Evolutionary conservation across 2,113 vertebrate species (phyloP).

Genomic region (Camarhynchus parvulus): DNA sequence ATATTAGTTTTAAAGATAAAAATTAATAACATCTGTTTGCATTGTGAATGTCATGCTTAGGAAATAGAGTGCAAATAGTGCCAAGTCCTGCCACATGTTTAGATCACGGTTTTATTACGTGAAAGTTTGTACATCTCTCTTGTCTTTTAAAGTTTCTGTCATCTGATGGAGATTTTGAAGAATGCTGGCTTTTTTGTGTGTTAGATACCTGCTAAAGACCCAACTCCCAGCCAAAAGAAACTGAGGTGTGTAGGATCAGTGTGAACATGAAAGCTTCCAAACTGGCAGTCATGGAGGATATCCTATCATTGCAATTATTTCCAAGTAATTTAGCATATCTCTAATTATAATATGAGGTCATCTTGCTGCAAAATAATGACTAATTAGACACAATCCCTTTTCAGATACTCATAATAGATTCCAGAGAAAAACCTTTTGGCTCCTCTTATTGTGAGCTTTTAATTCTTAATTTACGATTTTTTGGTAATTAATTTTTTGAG

Average conservation of each 20-base stretch:
- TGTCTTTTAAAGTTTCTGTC: not conserved
- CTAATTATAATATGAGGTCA: constrained; percentile 69
- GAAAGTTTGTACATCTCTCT: not conserved
- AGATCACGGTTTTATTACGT: not conserved
- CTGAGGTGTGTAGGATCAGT: not conserved
- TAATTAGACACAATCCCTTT: constrained; percentile 61
- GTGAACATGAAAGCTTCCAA: constrained; percentile 12
- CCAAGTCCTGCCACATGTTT: not conserved
- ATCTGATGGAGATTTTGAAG: not conserved
- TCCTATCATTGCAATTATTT: constrained; percentile 46
- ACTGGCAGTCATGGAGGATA: not conserved
- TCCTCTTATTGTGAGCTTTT: constrained; percentile 37
- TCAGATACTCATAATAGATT: constrained; percentile 42
- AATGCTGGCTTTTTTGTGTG: not conserved
- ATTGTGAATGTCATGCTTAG: not conserved
- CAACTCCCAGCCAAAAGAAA: not conserved
- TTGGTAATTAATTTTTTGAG: constrained; percentile 51
- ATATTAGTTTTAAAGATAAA: not conserved
- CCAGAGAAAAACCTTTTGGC: constrained; percentile 55
- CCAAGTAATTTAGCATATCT: constrained; percentile 60
- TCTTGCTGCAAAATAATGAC: constrained; percentile 50
- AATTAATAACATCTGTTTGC: not conserved
- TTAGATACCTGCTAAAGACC: not conserved
- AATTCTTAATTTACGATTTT: constrained; percentile 29
- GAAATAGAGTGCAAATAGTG: not conserved